Percentiles rank a stretch among this genome's conserved stretches.
Evolutionary conservation across 2,113 vertebrate species (phyloP).

Genomic region (Hippocampus guttulatus): DNA sequence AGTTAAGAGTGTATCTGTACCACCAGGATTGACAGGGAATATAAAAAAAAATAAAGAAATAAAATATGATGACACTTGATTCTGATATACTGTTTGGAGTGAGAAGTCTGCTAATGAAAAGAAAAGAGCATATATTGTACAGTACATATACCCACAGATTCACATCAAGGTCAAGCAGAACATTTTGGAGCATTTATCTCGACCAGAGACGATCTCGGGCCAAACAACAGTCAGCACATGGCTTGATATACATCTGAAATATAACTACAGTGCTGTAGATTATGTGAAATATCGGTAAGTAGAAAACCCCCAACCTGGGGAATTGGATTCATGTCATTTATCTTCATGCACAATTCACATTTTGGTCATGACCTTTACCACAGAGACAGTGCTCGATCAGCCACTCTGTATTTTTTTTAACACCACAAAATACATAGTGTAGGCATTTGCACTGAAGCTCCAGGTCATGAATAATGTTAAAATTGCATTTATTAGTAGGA

Average conservation of each 20-base stretch:
- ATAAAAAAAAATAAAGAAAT: too few species aligned
- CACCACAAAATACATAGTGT: neutral
- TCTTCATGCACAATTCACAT: conserved; percentile 68
- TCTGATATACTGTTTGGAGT: neutral
- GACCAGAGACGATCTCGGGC: conserved; percentile 26
- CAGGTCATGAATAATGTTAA: too few species aligned
- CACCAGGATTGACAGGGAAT: neutral
- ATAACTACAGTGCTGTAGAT: conserved; percentile 42
- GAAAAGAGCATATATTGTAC: conserved; percentile 12
- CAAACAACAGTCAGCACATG: conserved; percentile 21
- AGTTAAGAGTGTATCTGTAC: neutral
- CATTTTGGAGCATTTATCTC: conserved; percentile 17
- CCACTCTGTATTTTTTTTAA: conserved; percentile 48
- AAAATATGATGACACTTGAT: neutral
- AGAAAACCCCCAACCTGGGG: neutral
- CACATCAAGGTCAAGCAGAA: conserved; percentile 33
- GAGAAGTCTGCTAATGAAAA: conserved; percentile 10
- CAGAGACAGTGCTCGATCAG: conserved; percentile 54
- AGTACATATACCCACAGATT: conserved; percentile 1
- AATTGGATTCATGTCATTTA: conserved; percentile 55
- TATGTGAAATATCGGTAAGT: conserved; percentile 43
- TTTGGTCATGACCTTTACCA: conserved; percentile 69
- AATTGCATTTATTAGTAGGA: too few species aligned
- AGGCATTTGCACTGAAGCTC: neutral
- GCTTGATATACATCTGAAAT: conserved; percentile 45